Evolutionary conservation across 2,888 invertebrate species (phyloP).

Genomic region (Scaptomyza caliginosa): DNA sequence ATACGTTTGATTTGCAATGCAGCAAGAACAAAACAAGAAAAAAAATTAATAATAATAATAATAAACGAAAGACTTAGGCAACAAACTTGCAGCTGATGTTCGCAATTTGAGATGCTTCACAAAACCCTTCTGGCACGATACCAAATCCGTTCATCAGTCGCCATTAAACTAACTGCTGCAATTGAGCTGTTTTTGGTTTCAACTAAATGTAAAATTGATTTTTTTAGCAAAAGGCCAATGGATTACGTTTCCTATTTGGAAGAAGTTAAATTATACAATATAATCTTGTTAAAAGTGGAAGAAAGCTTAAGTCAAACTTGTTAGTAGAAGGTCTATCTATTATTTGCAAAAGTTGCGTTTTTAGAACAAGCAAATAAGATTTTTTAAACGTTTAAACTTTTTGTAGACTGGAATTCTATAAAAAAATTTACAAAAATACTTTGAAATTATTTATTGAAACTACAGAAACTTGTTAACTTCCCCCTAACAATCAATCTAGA

Average conservation of each 20-base stretch:
- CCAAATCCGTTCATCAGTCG: constrained; percentile 31
- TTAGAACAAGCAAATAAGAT: too few relatives aligned
- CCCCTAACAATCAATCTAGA: background rate
- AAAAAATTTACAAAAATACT: too few relatives aligned
- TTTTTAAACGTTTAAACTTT: too few relatives aligned
- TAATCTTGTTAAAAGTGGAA: background rate
- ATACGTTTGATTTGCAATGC: constrained; percentile 47
- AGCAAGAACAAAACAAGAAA: constrained; percentile 4
- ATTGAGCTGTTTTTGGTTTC: constrained; percentile 29
- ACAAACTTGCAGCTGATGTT: constrained; percentile 54
- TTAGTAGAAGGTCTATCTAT: too few relatives aligned
- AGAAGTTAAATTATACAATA: background rate
- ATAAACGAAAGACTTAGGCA: constrained; percentile 66
- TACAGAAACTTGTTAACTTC: background rate
- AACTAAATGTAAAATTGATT: constrained; percentile 38
- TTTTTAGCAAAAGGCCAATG: constrained; percentile 44
- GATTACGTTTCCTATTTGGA: constrained; percentile 36
- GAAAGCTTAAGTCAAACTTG: background rate
- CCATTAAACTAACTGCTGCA: constrained; percentile 28
- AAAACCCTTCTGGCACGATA: constrained; percentile 49
- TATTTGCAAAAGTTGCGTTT: too few relatives aligned
- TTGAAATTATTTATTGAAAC: too few relatives aligned
- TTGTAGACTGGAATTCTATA: too few relatives aligned
- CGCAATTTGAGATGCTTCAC: constrained; percentile 44
- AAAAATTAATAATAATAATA: too few relatives aligned